These are phyloP conservation scores for Bergia sp. DNA, from an alignment of 92 coral and sea anemone genomes.

Conservation along the genomic window DNA sequence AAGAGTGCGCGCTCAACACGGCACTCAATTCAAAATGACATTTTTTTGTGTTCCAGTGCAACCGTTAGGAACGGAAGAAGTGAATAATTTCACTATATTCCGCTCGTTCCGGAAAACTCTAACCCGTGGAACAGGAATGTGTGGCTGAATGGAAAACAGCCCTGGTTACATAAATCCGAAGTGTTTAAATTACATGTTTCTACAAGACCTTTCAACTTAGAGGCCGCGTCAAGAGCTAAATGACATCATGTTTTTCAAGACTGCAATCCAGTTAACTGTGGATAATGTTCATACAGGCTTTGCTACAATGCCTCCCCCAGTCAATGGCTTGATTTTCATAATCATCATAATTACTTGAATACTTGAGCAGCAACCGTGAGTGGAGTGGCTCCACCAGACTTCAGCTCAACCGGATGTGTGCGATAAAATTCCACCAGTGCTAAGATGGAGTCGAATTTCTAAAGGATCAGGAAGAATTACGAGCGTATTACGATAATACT, in stretches of 20 bases:
- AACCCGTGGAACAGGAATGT: too few species aligned
- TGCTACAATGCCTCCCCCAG: neutral
- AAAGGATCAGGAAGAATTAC: neutral
- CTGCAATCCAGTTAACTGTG: neutral
- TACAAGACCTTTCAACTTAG: neutral
- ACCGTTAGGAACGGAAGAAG: neutral
- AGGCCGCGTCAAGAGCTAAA: neutral
- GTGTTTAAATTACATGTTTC: neutral
- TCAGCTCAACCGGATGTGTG: conserved; percentile 70
- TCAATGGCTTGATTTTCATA: neutral
- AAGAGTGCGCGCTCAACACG: neutral
- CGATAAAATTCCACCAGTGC: conserved; percentile 70
- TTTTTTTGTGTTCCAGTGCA: neutral
- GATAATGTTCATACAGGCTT: neutral
- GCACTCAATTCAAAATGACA: too few species aligned
- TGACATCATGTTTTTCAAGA: neutral
- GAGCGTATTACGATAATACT: too few species aligned
- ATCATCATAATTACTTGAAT: conserved; percentile 27
- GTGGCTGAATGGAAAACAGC: neutral
- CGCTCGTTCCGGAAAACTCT: neutral
- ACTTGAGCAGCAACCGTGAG: conserved; percentile 71
- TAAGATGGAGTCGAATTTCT: conserved; percentile 69
- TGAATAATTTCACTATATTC: neutral
- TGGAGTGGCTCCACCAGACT: conserved; percentile 70
- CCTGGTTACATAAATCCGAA: neutral